Percentiles rank a stretch among this genome's conserved stretches.
These are phyloP conservation scores for Macaca mulatta DNA, from an alignment of 2,113 vertebrate species.

Conservation along the genomic window DNA sequence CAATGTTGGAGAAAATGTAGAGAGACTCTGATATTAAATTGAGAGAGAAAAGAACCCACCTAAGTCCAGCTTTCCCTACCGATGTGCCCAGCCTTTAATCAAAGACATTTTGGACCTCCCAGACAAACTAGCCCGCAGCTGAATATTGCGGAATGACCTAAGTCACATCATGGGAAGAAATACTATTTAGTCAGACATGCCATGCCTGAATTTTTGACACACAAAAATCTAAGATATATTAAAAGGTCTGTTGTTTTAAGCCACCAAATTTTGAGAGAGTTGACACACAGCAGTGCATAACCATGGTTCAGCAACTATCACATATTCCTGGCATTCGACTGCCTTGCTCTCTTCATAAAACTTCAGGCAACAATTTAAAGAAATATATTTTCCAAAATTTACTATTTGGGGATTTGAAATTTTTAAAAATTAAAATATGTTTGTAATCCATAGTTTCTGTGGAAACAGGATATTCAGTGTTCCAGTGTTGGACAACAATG, in stretches of 20 bases:
- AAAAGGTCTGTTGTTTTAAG: background rate
- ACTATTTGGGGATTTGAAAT: background rate
- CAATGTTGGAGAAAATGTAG: background rate
- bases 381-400: conserved; percentile 38
- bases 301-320: background rate
- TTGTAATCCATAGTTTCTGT: background rate
- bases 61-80: background rate
- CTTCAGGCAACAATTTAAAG: background rate
- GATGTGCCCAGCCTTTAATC: background rate
- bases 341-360: background rate
- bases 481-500: background rate
- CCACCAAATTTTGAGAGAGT: background rate
- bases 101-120: background rate
- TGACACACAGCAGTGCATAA: background rate
- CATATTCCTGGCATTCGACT: background rate
- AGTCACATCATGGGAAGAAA: background rate
- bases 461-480: background rate
- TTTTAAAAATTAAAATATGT: background rate
- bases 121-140: background rate
- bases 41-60: background rate
- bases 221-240: background rate
- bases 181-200: background rate
- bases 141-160: background rate
- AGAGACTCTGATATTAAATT: background rate
- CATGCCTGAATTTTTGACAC: background rate